Evolutionary conservation across 2,888 invertebrate species (phyloP), one percentile per base, ranked within the genome.

Genomic region (Athalia cordata): DNA sequence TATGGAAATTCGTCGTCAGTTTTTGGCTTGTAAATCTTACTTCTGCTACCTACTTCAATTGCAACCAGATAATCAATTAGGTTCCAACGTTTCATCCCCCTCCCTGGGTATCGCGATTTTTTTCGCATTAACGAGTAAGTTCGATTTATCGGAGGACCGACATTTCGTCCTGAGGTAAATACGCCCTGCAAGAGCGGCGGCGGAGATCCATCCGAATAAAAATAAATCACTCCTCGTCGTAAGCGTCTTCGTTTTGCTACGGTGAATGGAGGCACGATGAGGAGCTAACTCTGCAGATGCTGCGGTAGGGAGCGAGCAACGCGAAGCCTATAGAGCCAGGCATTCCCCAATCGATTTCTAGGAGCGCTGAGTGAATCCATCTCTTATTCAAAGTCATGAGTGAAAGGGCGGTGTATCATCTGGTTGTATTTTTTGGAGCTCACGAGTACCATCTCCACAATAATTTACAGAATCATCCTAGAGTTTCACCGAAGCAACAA

Each of bases 361-460:
- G 72, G 43, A 3, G 15, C 59, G 59, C 72, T 59, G 72, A 72
- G 72, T 72, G 72, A 57, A 59, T 59, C 59, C 47, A 72, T 72
- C 59, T 72, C 72, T 72, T 59, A 72, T 72, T 72, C 72, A 57
- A 72, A 72, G 72, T 72, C 57, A 72, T 15, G 72, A 72, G 72
- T 15, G 59, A 72, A 72, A 47, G 13, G 72, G 47, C 45, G 57
- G n/a, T 72, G 2, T 47, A 59, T 13, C 47, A 59, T 45, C 49
- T 6, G 4, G 11, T 66, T 57, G 11, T 59, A 9, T 47, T 9
- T 43, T n/a, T 13, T 72, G n/a, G 59, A 59, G 13, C n/a, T 13
- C 13, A 47, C 47, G 47, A 29, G 29, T 29, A 29, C 29, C 29
- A 29, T 29, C 29, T 29, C 29, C 29, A 29, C 29, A 29, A 29